Evolutionary conservation across 2,888 invertebrate species (phyloP).

Genomic region (Coenonympha glycerion): DNA sequence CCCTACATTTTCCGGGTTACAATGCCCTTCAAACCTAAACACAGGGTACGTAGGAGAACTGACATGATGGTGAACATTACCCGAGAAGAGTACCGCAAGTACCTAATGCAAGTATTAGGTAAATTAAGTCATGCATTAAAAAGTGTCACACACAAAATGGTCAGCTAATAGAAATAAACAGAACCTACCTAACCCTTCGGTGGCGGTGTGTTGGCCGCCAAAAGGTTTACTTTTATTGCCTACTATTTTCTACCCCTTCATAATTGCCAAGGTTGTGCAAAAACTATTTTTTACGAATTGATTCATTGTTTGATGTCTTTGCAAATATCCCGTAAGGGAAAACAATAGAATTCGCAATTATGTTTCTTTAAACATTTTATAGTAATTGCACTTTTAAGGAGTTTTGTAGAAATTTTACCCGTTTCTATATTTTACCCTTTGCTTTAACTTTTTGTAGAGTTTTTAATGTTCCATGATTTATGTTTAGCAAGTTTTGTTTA

Average conservation of each 20-base stretch:
- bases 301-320: conserved; percentile 41
- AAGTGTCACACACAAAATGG: conserved; percentile 52
- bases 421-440: neutral
- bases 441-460: too few relatives aligned
- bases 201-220: conserved; percentile 61
- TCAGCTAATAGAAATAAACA: conserved; percentile 66
- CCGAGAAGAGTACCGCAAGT: too few relatives aligned
- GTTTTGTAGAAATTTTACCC: neutral
- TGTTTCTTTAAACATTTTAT: neutral
- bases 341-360: conserved; percentile 14
- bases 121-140: conserved; percentile 39
- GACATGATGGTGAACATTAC: too few relatives aligned
- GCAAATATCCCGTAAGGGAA: conserved; percentile 29
- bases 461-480: too few relatives aligned
- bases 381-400: neutral
- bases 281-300: conserved; percentile 50
- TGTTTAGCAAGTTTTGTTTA: too few relatives aligned
- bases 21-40: too few relatives aligned
- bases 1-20: too few relatives aligned
- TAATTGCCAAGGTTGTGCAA: conserved; percentile 61
- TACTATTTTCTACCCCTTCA: conserved; percentile 65
- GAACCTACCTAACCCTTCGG: conserved; percentile 59
- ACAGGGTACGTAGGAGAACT: too few relatives aligned
- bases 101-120: too few relatives aligned
- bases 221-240: conserved; percentile 72